Base-by-base conservation (phyloP, 2,888 invertebrate species). In the Sericinus montela region DNA sequence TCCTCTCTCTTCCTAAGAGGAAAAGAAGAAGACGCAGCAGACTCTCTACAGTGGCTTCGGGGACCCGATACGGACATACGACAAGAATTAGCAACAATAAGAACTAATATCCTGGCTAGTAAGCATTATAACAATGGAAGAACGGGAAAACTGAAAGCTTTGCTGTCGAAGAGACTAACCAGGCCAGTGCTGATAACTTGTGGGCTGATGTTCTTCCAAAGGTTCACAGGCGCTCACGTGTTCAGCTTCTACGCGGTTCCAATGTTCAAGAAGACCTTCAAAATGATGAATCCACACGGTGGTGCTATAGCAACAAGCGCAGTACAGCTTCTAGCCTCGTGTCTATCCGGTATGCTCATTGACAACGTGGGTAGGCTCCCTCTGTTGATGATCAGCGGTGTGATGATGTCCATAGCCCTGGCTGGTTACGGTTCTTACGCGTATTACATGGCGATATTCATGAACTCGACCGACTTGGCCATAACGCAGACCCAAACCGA, bases 131-230 rank as follows among this genome's bases (percentile, higher is more conserved):
- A 80, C 11, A 76, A 81, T 1, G 75, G 79, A 0, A 67, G 75
- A 11, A 67, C 76, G 0, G 78, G 82, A 6, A 83, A 78, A 45
- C 53, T 84, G 0, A 83, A 82, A 47, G 75, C 73, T 0, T 57
- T 90, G 0, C 59, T 86, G 4, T 89, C 89, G 0, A 83, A 85
- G 55, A 67, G 89, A 8, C 60, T 90, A 43, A 84, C 83, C 0
- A 91, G 93, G 59, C 97, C 97, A 9, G 92, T 95, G 14, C 80
- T 94, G 44, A 94, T 97, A 45, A 94, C 95, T 0, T 94, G 96
- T 67, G 94, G 94, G 0, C 84, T 97, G 48, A 97, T 97, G 96
- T 93, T 96, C 76, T 96, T 97, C 74, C 97, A 96, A 69, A 92
- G 95, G 49, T 94, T 94, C 65, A 94, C 94, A 53, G 96, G 95